These are phyloP conservation scores for Chitala chitala DNA, from an alignment of 2,113 vertebrate genomes.

Conservation along the genomic window DNA sequence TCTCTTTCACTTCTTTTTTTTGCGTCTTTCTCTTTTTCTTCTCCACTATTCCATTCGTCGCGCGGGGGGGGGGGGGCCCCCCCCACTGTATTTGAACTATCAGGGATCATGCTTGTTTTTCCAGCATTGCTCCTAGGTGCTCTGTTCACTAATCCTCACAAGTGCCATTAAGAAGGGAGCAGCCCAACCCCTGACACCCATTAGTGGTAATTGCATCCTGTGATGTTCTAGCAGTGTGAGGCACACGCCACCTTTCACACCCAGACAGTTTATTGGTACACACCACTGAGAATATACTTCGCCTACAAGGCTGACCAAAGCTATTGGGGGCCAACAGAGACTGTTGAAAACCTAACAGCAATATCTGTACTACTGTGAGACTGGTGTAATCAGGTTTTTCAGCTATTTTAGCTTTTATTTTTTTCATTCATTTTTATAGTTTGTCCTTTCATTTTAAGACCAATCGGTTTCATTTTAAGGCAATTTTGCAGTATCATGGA, in stretches of 20 bases:
- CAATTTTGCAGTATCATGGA: neutral
- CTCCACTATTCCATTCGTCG: too few relatives aligned
- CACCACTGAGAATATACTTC: neutral
- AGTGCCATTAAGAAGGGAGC: constrained; percentile 14
- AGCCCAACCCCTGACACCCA: constrained; percentile 18
- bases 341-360: constrained; percentile 13
- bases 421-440: neutral
- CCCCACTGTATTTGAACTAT: neutral
- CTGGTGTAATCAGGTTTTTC: constrained; percentile 8
- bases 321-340: constrained; percentile 1
- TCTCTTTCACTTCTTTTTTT: too few relatives aligned
- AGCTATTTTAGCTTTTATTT: neutral
- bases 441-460: neutral
- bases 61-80: too few relatives aligned
- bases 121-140: constrained; percentile 9
- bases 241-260: neutral
- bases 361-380: constrained; percentile 9
- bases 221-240: constrained; percentile 11
- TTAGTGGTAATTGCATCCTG: constrained; percentile 20
- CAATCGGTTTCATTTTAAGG: neutral
- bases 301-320: neutral
- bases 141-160: constrained; percentile 8
- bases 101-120: constrained; percentile 13
- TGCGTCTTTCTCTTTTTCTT: too few relatives aligned
- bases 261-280: neutral